These are phyloP conservation scores for Hyles euphorbiae DNA, from an alignment of 1,140 invertebrate species.

Conservation along the genomic window DNA sequence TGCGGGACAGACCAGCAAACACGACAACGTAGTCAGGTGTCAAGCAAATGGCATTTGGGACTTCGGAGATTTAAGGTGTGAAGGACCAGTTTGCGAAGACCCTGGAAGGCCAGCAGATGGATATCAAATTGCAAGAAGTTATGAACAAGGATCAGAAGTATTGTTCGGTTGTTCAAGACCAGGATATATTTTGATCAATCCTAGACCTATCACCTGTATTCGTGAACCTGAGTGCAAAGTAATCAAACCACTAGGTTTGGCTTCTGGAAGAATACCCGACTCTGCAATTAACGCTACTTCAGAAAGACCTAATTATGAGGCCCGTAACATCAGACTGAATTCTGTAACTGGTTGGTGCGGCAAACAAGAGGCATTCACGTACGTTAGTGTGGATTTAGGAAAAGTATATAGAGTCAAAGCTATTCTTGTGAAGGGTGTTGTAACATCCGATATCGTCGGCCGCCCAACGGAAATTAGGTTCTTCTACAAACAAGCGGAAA, in stretches of 20 bases:
- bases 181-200: slow-evolving; percentile 95
- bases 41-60: slow-evolving; percentile 96
- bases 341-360: slow-evolving; percentile 97
- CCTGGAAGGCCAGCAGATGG: slow-evolving; percentile 96
- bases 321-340: slow-evolving; percentile 91
- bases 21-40: slow-evolving; percentile 95
- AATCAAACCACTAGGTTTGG: slow-evolving; percentile 92
- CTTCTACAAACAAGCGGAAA: slow-evolving; percentile 96
- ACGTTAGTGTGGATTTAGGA: slow-evolving; percentile 95
- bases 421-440: slow-evolving; percentile 94
- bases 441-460: slow-evolving; percentile 96
- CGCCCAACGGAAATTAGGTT: slow-evolving; percentile 96
- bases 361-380: slow-evolving; percentile 95
- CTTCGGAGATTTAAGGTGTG: slow-evolving; percentile 96
- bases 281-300: slow-evolving; percentile 97
- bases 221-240: slow-evolving; percentile 95
- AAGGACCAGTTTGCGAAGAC: slow-evolving; percentile 96
- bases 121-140: slow-evolving; percentile 90
- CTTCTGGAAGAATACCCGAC: slow-evolving; percentile 94
- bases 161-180: slow-evolving; percentile 92
- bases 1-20: slow-evolving; percentile 92
- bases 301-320: slow-evolving; percentile 93
- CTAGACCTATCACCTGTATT: slow-evolving; percentile 92
- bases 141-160: slow-evolving; percentile 95
- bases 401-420: slow-evolving; percentile 93